Conservation (phyloP, 2,888 invertebrate species). For the Ectemnius continuus region DNA sequence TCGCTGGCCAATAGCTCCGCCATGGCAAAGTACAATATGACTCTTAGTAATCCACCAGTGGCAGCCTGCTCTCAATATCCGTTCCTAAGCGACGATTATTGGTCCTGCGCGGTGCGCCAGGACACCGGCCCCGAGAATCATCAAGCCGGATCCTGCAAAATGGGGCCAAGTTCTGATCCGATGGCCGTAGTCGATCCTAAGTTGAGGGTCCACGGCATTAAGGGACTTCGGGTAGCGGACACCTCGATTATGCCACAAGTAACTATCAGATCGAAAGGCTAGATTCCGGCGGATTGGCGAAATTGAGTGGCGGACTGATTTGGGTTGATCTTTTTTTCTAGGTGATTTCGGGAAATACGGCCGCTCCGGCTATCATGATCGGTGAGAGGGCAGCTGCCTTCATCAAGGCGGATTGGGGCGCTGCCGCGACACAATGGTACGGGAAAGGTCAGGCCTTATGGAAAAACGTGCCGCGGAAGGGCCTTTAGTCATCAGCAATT, state of each 20-base stretch:
- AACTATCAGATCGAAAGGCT: neutral
- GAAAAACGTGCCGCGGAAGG: slow-evolving; percentile 38
- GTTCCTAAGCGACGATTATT: slow-evolving; percentile 85
- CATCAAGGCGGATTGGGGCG: slow-evolving; percentile 78
- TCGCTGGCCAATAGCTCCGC: slow-evolving; percentile 81
- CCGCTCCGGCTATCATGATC: slow-evolving; percentile 82
- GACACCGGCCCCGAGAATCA: slow-evolving; percentile 90
- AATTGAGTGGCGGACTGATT: neutral
- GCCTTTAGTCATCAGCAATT: slow-evolving; percentile 58
- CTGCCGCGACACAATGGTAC: slow-evolving; percentile 72
- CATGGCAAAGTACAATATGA: slow-evolving; percentile 68
- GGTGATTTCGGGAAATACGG: slow-evolving; percentile 80
- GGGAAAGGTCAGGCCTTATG: slow-evolving; percentile 46
- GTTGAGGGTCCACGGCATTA: slow-evolving; percentile 83
- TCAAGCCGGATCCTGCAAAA: slow-evolving; percentile 90
- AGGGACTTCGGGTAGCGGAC: slow-evolving; percentile 81
- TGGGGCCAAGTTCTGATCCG: slow-evolving; percentile 86
- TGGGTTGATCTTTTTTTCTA: slow-evolving; percentile 24
- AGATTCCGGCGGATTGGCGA: too few relatives aligned
- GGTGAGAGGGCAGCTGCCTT: slow-evolving; percentile 81
- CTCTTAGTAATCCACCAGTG: slow-evolving; percentile 61
- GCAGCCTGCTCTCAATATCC: slow-evolving; percentile 64
- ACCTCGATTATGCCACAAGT: slow-evolving; percentile 83
- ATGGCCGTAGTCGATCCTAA: slow-evolving; percentile 87
- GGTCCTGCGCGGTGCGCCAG: slow-evolving; percentile 85